Base-by-base conservation (phyloP, 2,797 vertebrate genomes). In the Sebastes iracundus region DNA sequence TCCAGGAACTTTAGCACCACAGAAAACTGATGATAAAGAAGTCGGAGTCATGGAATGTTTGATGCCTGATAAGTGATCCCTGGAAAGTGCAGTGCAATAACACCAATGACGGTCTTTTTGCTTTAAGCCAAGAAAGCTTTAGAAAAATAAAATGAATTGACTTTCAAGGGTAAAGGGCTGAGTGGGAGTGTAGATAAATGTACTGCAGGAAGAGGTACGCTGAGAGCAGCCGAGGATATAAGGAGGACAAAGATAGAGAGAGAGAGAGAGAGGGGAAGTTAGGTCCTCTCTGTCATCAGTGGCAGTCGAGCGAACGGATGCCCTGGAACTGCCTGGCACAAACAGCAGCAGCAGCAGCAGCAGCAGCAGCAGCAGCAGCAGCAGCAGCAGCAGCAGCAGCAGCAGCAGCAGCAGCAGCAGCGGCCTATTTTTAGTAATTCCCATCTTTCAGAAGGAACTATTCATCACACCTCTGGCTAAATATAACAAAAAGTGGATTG, bases 401-500 rank as follows among this genome's bases (percentile, higher is more conserved):
- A 64, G 75, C 87, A 90, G 87, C 88, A 87, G 83, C 77, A 64
- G 75, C 56, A 86, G 82, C 83, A 82, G 83, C 85, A 55, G 77
- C 16, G 10, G 71, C 11, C 90, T 92, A 93, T 93, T 93, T 92
- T 88, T 92, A 92, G 92, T 76, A n/a, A 61, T 33, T 72, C 75
- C 79, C 88, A 70, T 90, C 87, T 87, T 84, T 90, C 81, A 91
- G 80, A 84, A 86, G 77, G 53, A 91, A 78, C 87, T 61, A 89
- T 92, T 94, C 89, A 92, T 90, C 86, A 88, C 80, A 90, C 85
- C 86, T 85, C 83, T 78, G 87, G 87, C 90, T 93, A 92, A 93
- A 92, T 90, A 89, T 92, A 93, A 90, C 90, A 88, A 64, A 86
- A 80, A 78, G 73, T 79, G 86, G 84, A 87, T 83, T 55, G 66